phyloP scores from a whole-genome alignment of 1,140 invertebrate species.

The Octopus bimaculoides region DNA sequence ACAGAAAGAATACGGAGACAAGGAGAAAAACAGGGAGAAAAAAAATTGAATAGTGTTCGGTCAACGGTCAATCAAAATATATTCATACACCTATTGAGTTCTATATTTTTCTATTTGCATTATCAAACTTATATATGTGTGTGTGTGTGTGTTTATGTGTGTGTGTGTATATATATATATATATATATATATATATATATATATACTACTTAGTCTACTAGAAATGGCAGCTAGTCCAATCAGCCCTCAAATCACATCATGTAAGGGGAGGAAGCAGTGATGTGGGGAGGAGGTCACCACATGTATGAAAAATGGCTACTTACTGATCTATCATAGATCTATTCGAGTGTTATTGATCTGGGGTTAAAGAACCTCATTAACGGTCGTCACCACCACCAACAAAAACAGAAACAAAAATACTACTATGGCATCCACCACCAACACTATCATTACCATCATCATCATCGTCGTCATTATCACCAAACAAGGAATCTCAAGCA shows the following conservation, averaged over 20 bases:
- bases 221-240: not conserved
- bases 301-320: not conserved
- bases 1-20: no score
- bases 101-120: not conserved
- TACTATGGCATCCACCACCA: no score
- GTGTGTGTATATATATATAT: not conserved
- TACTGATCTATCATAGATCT: not conserved
- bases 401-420: no score
- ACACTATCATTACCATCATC: no score
- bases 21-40: no score
- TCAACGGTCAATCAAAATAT: not conserved
- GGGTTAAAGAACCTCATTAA: no score
- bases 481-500: no score
- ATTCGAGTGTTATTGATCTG: no score
- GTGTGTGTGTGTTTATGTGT: not conserved
- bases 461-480: no score
- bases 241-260: not conserved
- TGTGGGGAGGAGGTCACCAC: not conserved
- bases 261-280: not conserved
- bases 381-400: no score
- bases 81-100: not conserved
- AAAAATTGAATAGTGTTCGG: no score
- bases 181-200: not conserved
- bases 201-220: not conserved
- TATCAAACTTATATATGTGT: not conserved